Conservation (phyloP, 2,888 invertebrate genomes). For the Megaustenia siamemsis region DNA sequence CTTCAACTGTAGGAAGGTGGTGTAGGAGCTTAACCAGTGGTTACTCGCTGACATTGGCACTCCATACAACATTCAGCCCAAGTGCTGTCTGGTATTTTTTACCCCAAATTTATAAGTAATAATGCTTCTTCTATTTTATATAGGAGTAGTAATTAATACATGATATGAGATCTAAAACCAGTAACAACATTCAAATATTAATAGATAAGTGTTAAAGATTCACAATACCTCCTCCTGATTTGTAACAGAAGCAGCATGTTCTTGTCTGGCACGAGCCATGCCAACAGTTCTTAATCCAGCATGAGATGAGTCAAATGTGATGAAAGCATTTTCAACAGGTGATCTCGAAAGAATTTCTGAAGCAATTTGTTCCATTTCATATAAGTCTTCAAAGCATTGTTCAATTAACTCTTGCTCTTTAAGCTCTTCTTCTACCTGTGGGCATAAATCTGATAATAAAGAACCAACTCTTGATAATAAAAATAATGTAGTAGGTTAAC, state of each 20-base stretch:
- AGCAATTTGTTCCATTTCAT: conserved; percentile 69
- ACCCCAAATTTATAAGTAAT: conserved; percentile 2
- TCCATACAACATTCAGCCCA: no score
- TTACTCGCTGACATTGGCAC: no score
- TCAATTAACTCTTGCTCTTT: conserved; percentile 76
- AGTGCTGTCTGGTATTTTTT: no score
- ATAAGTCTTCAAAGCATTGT: conserved; percentile 75
- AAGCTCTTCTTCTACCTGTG: conserved; percentile 74
- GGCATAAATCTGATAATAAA: not conserved
- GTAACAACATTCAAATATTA: no score
- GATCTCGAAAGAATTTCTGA: conserved; percentile 52
- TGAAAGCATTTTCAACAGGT: conserved; percentile 50
- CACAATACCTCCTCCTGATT: conserved; percentile 43
- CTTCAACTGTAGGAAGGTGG: no score
- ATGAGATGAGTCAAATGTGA: conserved; percentile 51
- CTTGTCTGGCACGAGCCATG: conserved; percentile 49
- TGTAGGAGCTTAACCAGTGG: no score
- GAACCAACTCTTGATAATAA: not conserved
- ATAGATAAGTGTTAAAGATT: not conserved
- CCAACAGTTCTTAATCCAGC: conserved; percentile 47
- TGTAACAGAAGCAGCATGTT: conserved; percentile 11
- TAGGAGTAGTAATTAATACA: no score
- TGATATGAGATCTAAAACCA: no score
- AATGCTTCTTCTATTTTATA: no score
- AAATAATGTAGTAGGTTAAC: no score